These are phyloP conservation scores for Acipenser transmontanus DNA, from an alignment of 2,797 vertebrate species.

Conservation along the genomic window DNA sequence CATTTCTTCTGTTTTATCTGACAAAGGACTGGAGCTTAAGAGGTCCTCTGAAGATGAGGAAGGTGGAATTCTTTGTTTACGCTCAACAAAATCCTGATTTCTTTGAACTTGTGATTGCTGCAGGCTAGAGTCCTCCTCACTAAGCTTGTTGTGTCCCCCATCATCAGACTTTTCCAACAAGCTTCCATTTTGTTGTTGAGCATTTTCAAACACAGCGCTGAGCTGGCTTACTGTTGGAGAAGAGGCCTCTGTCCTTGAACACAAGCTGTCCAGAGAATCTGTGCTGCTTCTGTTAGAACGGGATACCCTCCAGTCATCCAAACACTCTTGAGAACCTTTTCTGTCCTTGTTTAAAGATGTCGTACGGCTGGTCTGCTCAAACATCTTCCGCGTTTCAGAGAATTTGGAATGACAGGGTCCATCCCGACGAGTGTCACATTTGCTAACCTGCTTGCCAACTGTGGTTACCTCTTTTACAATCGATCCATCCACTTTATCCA, in stretches of 20 bases:
- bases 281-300: slow-evolving; percentile 89
- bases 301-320: slow-evolving; percentile 77
- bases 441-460: slow-evolving; percentile 65
- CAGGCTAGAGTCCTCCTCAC: slow-evolving; percentile 58
- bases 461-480: slow-evolving; percentile 61
- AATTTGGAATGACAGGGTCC: slow-evolving; percentile 76
- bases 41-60: slow-evolving; percentile 65
- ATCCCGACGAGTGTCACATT: slow-evolving; percentile 63
- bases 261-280: slow-evolving; percentile 91
- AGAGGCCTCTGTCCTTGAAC: slow-evolving; percentile 86
- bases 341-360: slow-evolving; percentile 78
- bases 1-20: slow-evolving; percentile 33
- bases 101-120: slow-evolving; percentile 56
- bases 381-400: slow-evolving; percentile 87
- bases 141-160: slow-evolving; percentile 29
- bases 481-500: slow-evolving; percentile 80
- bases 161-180: slow-evolving; percentile 55
- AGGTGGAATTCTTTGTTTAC: slow-evolving; percentile 45
- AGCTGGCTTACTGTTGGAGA: slow-evolving; percentile 95
- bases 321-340: slow-evolving; percentile 69
- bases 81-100: slow-evolving; percentile 33
- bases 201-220: slow-evolving; percentile 89
- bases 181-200: slow-evolving; percentile 55
- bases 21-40: slow-evolving; percentile 49
- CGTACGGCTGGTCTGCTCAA: slow-evolving; percentile 82